Conservation (phyloP, 2,888 invertebrate genomes). For the Cordylochernes scorpioides region DNA sequence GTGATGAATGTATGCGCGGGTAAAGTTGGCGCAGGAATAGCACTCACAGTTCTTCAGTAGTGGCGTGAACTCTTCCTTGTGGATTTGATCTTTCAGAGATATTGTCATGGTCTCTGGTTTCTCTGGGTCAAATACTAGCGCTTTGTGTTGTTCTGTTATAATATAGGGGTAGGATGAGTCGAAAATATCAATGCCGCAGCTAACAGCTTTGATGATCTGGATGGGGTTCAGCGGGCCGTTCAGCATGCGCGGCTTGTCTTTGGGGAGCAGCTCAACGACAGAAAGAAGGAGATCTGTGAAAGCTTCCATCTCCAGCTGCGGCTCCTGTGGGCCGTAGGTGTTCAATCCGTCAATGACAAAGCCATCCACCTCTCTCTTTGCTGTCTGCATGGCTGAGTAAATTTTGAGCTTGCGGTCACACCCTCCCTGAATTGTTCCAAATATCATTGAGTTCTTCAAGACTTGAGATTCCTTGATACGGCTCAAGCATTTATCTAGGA, state of each 20-base stretch:
- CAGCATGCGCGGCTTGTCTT: conserved; percentile 38
- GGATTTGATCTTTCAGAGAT: conserved; percentile 4
- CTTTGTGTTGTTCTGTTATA: conserved; percentile 38
- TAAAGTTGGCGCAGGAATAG: conserved; percentile 50
- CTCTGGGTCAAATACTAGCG: conserved; percentile 38
- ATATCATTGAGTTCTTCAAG: conserved; percentile 26
- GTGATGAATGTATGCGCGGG: conserved; percentile 60
- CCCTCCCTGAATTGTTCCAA: conserved; percentile 49
- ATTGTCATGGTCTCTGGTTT: no score
- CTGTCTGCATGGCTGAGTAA: conserved; percentile 33
- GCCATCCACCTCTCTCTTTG: conserved; percentile 31
- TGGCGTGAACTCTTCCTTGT: conserved; percentile 35
- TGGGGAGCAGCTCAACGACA: conserved; percentile 36
- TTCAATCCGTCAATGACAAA: conserved; percentile 57
- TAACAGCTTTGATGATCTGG: conserved; percentile 39
- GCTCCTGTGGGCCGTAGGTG: conserved; percentile 36
- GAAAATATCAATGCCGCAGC: conserved; percentile 56
- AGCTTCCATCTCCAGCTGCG: conserved; percentile 28
- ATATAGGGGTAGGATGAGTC: conserved; percentile 55
- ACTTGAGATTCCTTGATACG: conserved; percentile 32
- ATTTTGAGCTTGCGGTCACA: conserved; percentile 35
- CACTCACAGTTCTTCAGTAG: conserved; percentile 43
- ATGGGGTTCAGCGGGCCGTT: conserved; percentile 54
- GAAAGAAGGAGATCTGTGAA: conserved; percentile 34
- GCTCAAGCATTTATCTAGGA: conserved; percentile 40